Base-by-base conservation (phyloP, 2,888 invertebrate species). In the Holacanthella duospinosa region DNA sequence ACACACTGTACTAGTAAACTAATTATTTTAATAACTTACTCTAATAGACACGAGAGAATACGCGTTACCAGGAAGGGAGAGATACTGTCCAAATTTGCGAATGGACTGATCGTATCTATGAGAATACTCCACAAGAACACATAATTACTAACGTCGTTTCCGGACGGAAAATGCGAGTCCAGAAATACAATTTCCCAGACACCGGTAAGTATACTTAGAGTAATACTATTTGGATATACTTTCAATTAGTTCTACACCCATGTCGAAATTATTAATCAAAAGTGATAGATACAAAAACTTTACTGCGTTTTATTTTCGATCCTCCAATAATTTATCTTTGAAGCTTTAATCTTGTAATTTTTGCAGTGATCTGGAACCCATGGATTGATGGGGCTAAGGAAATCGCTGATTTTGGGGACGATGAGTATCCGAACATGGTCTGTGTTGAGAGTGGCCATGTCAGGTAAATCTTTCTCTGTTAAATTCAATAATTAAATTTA, bases 341-440 rank as follows among this genome's bases (percentile, higher is more conserved):
- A n/a, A n/a, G n/a, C n/a, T n/a, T n/a, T n/a, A n/a, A n/a, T n/a
- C n/a, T n/a, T n/a, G n/a, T n/a, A n/a, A n/a, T n/a, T n/a, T n/a
- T n/a, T n/a, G n/a, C n/a, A 77, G 95, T 95, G 70, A 85, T 95
- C 70, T 96, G 95, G 95, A 95, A 95, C 81, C 95, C 95, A 0
- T 95, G 95, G 95, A 81, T 86, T 70, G 93, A 93, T 74, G 89
- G 88, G 77, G 93, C 94, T 28, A 87, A 90, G 74, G 91, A 91
- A 77, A 90, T 94, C 80, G 83, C 86, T 1, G 95, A 95, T 79
- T 93, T 95, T 77, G 94, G 93, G n/a, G 93, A 94, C 78, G 93
- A 93, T 75, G 94, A 95, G 79, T 95, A 91, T 79, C 91, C 90
- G 12, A 91, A 90, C 78, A 94, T 96, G 94, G 84, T 95, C 73